Base-by-base conservation (phyloP, 2,113 vertebrate species). In the Erythrocercus mccallii region DNA sequence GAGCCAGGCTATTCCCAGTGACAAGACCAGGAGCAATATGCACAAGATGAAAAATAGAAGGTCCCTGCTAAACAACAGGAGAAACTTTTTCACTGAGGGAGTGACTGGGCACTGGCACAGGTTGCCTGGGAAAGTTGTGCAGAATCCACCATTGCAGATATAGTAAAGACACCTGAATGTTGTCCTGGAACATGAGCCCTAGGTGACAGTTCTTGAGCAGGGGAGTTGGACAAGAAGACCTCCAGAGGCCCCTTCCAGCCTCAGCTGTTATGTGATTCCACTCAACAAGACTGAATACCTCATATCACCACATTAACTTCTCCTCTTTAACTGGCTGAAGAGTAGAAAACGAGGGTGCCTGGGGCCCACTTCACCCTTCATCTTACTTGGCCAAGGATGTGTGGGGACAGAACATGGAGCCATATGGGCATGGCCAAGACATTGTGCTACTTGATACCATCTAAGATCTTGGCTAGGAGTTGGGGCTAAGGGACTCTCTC, bases 271-370 rank as follows among this genome's bases (percentile, higher is more conserved):
- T 20, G n/a, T 24, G 31, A 57, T 65, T 48, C 37, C 66, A 19
- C n/a, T 78, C 16, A 69, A 8, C 23, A 56, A 73, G 74, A 65
- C 16, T 17, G 22, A 81, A 42, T 44, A 69, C 3, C 7, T 56
- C 28, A 12, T 25, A 76, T 9, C 25, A 73, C 27, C 2, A 50
- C 24, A 69, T 51, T 50, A 80, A 77, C 7, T 20, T 62, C 12
- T 40, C 47, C 15, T 16, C 24, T 30, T 31, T 60, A 66, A 47
- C 38, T 12, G 17, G 37, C 24, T 78, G 33, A 65, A 28, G 11
- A 47, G 45, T 16, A 40, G 54, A 86, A 65, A 1, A 1, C 0
- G 21, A 51, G 16, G 12, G 15, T 3, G 0, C 10, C 15, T 9
- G 15, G 15, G 15, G 42, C 15, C 23, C 54, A 22, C 20, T 11